Conservation (phyloP, 2,113 vertebrate genomes). For the Pipra filicauda region DNA sequence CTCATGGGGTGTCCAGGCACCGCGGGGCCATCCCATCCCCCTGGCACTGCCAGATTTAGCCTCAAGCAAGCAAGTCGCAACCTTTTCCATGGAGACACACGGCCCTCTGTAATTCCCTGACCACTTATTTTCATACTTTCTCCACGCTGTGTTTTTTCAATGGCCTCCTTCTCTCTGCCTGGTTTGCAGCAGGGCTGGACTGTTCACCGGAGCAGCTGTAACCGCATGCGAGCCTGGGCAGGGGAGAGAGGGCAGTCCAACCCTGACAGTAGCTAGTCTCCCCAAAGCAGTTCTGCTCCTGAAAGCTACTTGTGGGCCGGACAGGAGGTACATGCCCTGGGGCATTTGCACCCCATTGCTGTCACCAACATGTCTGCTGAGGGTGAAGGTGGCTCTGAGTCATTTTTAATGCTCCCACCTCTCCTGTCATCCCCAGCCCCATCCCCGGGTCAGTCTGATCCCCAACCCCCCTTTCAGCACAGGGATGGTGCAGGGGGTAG, state of each 20-base stretch:
- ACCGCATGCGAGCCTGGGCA: not conserved
- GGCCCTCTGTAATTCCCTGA: slow-evolving; percentile 30
- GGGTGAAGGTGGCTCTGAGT: not conserved
- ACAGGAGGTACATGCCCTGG: not conserved
- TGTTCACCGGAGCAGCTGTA: not conserved
- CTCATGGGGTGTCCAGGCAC: not conserved
- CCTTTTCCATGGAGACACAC: slow-evolving; percentile 6
- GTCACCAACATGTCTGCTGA: not conserved
- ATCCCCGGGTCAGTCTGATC: not conserved
- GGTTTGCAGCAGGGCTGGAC: not conserved
- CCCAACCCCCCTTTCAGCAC: accelerated
- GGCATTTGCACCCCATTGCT: not conserved
- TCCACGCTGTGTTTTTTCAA: not conserved
- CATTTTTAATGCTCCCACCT: not conserved
- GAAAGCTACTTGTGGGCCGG: accelerated
- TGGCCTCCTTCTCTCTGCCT: not conserved
- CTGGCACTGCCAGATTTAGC: not conserved
- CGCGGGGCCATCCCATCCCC: accelerated
- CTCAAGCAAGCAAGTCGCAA: not conserved
- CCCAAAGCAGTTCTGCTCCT: not conserved
- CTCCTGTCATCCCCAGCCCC: not conserved
- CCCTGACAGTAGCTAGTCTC: not conserved
- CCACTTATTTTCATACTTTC: slow-evolving; percentile 43
- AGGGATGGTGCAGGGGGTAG: accelerated
- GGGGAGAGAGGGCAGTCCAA: not conserved